Evolutionary conservation across 2,888 invertebrate species (phyloP), one percentile per base, ranked within the genome.

Genomic region (Dynastes grantii): DNA sequence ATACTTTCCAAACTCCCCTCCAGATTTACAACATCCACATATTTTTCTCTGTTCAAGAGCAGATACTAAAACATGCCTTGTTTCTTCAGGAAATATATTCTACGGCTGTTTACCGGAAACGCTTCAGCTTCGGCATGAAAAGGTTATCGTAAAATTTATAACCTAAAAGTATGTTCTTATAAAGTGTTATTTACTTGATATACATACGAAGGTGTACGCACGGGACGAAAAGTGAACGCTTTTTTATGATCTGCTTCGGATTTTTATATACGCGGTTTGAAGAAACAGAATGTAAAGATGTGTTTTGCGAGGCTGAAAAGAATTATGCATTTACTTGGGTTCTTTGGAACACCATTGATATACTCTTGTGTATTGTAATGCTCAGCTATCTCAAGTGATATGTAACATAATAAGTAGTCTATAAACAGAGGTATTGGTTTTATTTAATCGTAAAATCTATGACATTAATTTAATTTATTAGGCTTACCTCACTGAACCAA

Each of bases 141-240:
- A 68, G 27, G 68, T 45, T 68, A 68, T 68, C 68, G 68, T 51
- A 68, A 68, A 68, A 51, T 68, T 68, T 68, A 68, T 68, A 51
- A 51, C 68, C 27, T 51, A 51, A 9, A 51, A 68, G 51, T 68
- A 68, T 27, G 68, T 68, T 68, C 68, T 68, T 68, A 63, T 63
- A 68, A 68, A 51, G 29, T 68, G 51, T 51, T 68, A 68, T 68
- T 27, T 51, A 68, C 51, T 68, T 51, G 51, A 51, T 51, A 68
- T 29, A 68, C 51, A 68, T 68, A 27, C 13, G 37, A 16, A 45
- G 22, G 68, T 63, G 32, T n/a, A 29, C 29, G 63, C 29, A 29
- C 22, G 51, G 11, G 27, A 51, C 51, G 51, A 68, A 68, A 13
- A 53, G 51, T 51, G 29, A 53, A 51, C 29, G 68, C 51, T 51